A percentile compares a stretch with the other conserved stretches of the same genome.
Conservation (phyloP, 2,113 vertebrate genomes). For the Ptyas mucosa region DNA sequence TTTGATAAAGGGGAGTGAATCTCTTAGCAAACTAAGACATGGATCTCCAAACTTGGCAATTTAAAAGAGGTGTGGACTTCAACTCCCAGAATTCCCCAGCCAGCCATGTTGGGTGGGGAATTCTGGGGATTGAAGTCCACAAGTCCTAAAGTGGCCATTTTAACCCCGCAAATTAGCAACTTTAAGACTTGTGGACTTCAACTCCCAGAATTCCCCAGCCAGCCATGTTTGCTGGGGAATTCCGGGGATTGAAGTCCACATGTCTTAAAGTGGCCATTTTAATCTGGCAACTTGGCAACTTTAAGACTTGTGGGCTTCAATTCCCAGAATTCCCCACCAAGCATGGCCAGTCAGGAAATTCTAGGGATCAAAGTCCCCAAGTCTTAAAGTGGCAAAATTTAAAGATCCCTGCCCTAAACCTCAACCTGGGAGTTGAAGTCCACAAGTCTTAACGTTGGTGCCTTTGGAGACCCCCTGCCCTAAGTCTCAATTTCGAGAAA, state of each 20-base stretch:
- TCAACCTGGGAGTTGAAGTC: background rate
- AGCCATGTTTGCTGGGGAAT: accelerated
- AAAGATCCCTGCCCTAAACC: background rate
- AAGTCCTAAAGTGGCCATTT: too few species aligned
- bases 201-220: too few species aligned
- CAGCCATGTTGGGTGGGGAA: too few species aligned
- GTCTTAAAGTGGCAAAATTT: background rate
- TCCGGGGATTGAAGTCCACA: background rate
- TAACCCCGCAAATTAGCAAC: too few species aligned
- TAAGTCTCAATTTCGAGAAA: background rate
- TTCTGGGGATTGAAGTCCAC: too few species aligned
- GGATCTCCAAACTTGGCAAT: background rate
- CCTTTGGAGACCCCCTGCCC: too few species aligned
- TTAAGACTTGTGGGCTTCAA: background rate
- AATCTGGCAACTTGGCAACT: background rate
- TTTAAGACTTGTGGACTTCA: too few species aligned
- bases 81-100: too few species aligned
- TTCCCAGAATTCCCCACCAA: background rate
- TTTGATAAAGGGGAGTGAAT: background rate
- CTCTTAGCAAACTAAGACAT: background rate
- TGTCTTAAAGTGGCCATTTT: too few species aligned
- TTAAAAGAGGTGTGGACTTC: too few species aligned
- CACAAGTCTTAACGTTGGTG: too few species aligned
- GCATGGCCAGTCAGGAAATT: background rate
- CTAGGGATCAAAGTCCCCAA: background rate